Percentiles rank a stretch among this genome's conserved stretches.
Conservation (phyloP, 2,797 vertebrate species). For the Phalanger gymnotis region DNA sequence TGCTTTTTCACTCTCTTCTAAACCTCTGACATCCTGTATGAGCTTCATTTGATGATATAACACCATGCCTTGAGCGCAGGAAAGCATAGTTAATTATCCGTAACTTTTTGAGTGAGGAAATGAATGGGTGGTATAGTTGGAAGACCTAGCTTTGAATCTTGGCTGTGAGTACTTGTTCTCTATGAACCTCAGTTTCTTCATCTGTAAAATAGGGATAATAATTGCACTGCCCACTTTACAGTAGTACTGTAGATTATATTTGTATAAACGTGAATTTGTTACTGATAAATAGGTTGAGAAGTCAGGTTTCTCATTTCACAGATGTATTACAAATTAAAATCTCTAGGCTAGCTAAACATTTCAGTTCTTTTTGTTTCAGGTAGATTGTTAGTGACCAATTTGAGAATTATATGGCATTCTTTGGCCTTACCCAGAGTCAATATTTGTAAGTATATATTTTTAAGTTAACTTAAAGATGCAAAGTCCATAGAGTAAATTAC, state of each 20-base stretch:
- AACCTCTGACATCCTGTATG: not conserved
- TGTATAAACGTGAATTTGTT: not conserved
- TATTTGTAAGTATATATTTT: constrained; percentile 91
- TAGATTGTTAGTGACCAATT: constrained; percentile 95
- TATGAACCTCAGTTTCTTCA: not conserved
- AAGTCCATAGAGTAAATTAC: constrained; percentile 18
- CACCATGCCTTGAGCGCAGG: not conserved
- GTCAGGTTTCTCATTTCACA: not conserved
- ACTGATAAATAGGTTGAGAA: not conserved
- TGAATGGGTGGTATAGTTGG: not conserved
- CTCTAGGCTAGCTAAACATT: constrained; percentile 37
- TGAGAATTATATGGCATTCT: constrained; percentile 98
- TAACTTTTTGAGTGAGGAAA: not conserved
- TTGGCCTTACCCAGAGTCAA: constrained; percentile 96
- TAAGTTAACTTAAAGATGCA: constrained; percentile 41
- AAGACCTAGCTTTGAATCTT: not conserved
- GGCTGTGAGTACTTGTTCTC: not conserved
- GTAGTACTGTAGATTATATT: not conserved
- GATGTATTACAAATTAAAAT: not conserved
- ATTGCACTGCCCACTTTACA: not conserved
- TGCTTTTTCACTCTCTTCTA: no score
- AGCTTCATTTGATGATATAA: not conserved
- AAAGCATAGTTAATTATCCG: not conserved
- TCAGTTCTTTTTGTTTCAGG: constrained; percentile 84
- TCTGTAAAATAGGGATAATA: not conserved